These are phyloP conservation scores for Kryptolebias marmoratus DNA, from an alignment of 2,113 vertebrate genomes.

Conservation along the genomic window DNA sequence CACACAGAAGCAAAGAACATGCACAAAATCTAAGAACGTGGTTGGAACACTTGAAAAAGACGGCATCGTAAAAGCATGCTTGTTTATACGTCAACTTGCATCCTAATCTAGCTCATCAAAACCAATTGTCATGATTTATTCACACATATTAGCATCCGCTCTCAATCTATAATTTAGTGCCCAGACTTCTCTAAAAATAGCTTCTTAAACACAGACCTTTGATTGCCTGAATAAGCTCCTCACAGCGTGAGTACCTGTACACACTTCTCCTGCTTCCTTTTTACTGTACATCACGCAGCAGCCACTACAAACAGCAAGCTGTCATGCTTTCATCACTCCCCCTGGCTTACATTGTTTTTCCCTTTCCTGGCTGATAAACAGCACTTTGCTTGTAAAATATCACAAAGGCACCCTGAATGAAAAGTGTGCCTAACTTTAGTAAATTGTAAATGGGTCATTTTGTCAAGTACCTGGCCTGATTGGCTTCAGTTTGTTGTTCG, in stretches of 20 bases:
- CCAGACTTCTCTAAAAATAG: conserved; percentile 77
- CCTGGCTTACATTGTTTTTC: conserved; percentile 30
- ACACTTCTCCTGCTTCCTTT: conserved; percentile 48
- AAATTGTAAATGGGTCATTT: conserved; percentile 1
- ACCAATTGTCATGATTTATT: conserved; percentile 80
- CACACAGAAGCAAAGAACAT: conserved; percentile 46
- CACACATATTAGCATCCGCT: conserved; percentile 76
- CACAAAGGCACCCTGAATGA: conserved; percentile 14
- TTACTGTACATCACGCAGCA: conserved; percentile 64
- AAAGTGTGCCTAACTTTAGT: conserved; percentile 6
- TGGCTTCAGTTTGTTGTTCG: conserved; percentile 70
- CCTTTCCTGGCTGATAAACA: conserved; percentile 49
- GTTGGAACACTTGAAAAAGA: background rate
- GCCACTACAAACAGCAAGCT: conserved; percentile 60
- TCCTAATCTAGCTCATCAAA: conserved; percentile 52
- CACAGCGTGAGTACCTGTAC: conserved; percentile 58
- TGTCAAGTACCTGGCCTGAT: conserved; percentile 72
- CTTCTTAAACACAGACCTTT: conserved; percentile 72
- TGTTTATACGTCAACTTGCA: conserved; percentile 26
- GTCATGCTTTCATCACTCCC: conserved; percentile 58
- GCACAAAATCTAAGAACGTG: conserved; percentile 22
- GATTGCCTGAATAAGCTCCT: conserved; percentile 69
- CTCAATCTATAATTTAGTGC: conserved; percentile 79
- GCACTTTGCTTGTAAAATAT: conserved; percentile 35
- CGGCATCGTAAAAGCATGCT: conserved; percentile 19